phyloP scores from a whole-genome alignment of 1,140 invertebrate species.

The Hyphantria cunea region DNA sequence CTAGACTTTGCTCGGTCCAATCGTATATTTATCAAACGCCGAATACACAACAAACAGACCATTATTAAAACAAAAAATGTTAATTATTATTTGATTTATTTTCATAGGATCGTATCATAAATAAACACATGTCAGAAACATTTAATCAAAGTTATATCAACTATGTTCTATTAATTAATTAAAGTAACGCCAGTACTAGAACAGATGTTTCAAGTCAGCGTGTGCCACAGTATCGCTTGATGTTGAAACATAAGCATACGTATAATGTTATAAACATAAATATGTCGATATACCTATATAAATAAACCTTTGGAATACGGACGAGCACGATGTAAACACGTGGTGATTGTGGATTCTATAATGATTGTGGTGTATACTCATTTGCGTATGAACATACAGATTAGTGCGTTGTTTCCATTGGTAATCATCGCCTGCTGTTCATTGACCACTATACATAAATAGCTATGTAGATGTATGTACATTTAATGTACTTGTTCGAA shows the following conservation, averaged over 20 bases:
- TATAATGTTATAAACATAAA: conserved; percentile 1
- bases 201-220: conserved; percentile 19
- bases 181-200: conserved; percentile 8
- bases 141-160: too few species aligned
- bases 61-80: too few species aligned
- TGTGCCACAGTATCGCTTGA: conserved; percentile 9
- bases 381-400: conserved; percentile 1
- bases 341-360: conserved; percentile 30
- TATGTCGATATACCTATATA: conserved; percentile 11
- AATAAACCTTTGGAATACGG: conserved; percentile 25
- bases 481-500: too few species aligned
- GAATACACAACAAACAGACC: too few species aligned
- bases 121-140: too few species aligned
- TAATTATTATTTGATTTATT: too few species aligned
- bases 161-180: not conserved
- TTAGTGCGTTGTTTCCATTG: conserved; percentile 24
- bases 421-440: conserved; percentile 24
- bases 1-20: too few species aligned
- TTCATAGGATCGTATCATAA: too few species aligned
- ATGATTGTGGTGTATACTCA: conserved; percentile 9
- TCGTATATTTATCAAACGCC: too few species aligned
- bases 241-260: not conserved
- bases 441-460: conserved; percentile 12
- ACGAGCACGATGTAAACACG: conserved; percentile 33
- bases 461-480: not conserved